Conservation (phyloP, 2,888 invertebrate genomes). For the Biston betularia region DNA sequence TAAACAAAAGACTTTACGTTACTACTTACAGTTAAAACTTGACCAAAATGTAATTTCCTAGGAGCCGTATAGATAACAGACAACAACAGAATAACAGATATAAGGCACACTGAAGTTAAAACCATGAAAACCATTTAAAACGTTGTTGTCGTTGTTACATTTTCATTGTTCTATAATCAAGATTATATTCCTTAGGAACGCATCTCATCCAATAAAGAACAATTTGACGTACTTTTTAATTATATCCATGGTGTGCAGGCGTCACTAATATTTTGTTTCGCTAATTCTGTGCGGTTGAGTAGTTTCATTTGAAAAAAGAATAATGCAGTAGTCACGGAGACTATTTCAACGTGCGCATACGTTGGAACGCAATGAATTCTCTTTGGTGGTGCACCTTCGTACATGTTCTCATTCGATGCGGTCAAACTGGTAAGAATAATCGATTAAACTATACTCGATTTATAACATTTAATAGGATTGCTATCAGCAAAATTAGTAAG, state of each 20-base stretch:
- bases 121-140: too few relatives aligned
- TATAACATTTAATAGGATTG: conserved; percentile 18
- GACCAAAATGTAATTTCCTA: background rate
- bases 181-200: too few relatives aligned
- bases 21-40: too few relatives aligned
- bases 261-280: conserved; percentile 36
- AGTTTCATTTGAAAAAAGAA: conserved; percentile 11
- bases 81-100: too few relatives aligned
- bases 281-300: conserved; percentile 29
- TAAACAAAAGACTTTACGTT: background rate
- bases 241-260: conserved; percentile 29
- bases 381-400: conserved; percentile 11
- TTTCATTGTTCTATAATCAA: too few relatives aligned
- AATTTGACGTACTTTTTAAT: conserved; percentile 25
- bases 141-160: too few relatives aligned
- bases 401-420: conserved; percentile 18
- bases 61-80: too few relatives aligned
- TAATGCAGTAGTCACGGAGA: conserved; percentile 15
- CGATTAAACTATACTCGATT: conserved; percentile 11
- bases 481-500: conserved; percentile 28
- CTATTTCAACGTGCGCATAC: conserved; percentile 15
- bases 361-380: conserved; percentile 14
- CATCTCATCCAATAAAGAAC: conserved; percentile 4
- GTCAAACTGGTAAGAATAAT: conserved; percentile 34
- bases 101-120: too few relatives aligned